A percentile compares a stretch with the other conserved stretches of the same genome.
phyloP scores from a whole-genome alignment of 2,113 vertebrate genomes.

The Lycocorax pyrrhopterus region DNA sequence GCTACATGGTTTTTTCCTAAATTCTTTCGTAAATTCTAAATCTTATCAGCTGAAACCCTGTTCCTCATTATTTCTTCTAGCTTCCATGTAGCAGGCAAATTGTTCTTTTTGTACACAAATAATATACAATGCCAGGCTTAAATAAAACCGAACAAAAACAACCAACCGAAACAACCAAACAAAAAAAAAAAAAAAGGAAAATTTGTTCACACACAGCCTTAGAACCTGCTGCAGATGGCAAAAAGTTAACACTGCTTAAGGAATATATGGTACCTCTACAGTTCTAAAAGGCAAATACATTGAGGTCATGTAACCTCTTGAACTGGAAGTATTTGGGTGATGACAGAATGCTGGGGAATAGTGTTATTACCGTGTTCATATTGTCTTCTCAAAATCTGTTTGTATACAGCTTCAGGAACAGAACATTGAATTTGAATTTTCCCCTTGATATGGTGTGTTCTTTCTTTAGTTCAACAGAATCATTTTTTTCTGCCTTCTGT shows the following conservation, averaged over 20 bases:
- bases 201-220: not conserved
- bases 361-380: not conserved
- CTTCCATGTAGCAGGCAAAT: not conserved
- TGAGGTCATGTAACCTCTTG: not conserved
- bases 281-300: not conserved
- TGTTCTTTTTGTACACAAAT: not conserved
- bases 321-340: not conserved
- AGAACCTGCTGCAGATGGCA: not conserved
- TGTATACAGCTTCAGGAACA: not conserved
- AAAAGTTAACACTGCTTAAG: not conserved
- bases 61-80: not conserved
- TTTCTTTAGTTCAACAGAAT: not conserved
- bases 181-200: not conserved
- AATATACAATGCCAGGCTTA: not conserved
- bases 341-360: not conserved
- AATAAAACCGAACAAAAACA: not conserved
- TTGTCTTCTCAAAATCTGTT: not conserved
- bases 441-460: not conserved
- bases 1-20: not conserved
- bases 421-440: not conserved
- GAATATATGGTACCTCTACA: not conserved
- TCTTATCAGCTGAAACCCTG: not conserved
- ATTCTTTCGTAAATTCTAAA: not conserved
- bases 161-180: not conserved
- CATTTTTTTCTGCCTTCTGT: not conserved